Percentiles rank a stretch among this genome's conserved stretches.
Conservation (phyloP, 2,797 vertebrate genomes). For the Anguilla marmorata region DNA sequence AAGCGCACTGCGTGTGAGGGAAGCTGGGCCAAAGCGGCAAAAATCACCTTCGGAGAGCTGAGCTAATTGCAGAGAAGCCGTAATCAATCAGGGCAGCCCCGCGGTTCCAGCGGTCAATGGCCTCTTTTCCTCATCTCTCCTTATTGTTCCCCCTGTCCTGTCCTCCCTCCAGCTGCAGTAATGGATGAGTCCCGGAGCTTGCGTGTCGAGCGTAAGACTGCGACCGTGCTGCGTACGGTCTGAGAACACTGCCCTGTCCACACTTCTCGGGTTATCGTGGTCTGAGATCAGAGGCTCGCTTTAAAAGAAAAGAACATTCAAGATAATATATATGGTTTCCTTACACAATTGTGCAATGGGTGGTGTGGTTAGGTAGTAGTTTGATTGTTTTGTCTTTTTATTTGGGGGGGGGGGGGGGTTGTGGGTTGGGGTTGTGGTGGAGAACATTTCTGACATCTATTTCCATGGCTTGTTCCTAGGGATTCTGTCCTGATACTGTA, state of each 20-base stretch:
- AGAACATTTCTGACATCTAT: background rate
- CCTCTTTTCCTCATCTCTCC: background rate
- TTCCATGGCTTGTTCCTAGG: background rate
- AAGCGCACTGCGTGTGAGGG: background rate
- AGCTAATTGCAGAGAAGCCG: slow-evolving; percentile 1
- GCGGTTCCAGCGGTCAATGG: background rate
- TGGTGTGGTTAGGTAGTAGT: no score
- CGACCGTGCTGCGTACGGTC: background rate
- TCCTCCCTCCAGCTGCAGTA: background rate
- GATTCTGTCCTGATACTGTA: background rate
- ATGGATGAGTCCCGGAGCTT: background rate
- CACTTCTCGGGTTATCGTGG: background rate
- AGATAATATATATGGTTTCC: no score
- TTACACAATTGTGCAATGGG: no score
- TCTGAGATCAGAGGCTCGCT: no score
- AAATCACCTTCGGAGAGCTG: slow-evolving; percentile 10
- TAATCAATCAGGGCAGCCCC: background rate
- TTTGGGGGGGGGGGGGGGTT: no score
- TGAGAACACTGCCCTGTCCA: background rate
- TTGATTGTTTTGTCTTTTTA: no score
- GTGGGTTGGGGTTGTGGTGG: background rate
- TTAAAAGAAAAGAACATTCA: background rate
- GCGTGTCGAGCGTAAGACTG: background rate
- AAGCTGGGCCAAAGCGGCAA: background rate
- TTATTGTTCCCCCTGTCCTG: background rate